A percentile compares a stretch with the other conserved stretches of the same genome.
Evolutionary conservation across 2,113 vertebrate species (phyloP).

Genomic region (Meleagris gallopavo): DNA sequence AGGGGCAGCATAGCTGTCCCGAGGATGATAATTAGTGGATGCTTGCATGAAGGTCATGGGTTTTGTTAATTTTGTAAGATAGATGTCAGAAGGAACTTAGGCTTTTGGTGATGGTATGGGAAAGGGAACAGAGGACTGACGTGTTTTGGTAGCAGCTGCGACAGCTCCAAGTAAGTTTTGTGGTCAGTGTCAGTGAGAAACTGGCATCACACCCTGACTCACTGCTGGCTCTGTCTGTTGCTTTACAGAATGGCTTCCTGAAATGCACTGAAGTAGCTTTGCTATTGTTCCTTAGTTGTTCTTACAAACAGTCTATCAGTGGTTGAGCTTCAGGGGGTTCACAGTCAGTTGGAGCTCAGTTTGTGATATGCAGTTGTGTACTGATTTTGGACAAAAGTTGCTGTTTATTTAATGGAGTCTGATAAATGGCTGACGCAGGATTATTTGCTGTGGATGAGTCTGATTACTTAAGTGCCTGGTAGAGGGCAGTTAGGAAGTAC

Average conservation of each 20-base stretch:
- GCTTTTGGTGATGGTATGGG: neutral
- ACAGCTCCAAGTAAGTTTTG: neutral
- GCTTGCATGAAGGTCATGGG: neutral
- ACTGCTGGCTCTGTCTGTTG: neutral
- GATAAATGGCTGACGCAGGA: neutral
- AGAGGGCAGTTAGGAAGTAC: neutral
- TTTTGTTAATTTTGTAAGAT: neutral
- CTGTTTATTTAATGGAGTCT: neutral
- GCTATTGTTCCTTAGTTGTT: neutral
- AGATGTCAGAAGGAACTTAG: neutral
- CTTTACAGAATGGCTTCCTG: neutral
- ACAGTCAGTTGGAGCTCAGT: neutral
- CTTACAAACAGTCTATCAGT: neutral
- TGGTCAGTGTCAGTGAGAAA: neutral
- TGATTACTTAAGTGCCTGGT: neutral
- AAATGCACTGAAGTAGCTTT: neutral
- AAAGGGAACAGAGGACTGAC: neutral
- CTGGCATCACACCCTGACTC: rapidly evolving
- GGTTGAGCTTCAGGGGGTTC: neutral
- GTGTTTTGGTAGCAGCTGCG: neutral
- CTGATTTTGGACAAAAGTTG: neutral
- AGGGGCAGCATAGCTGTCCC: neutral
- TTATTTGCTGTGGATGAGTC: neutral
- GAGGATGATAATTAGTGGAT: neutral
- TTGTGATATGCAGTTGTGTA: neutral